Base-by-base conservation (phyloP, 2,888 invertebrate genomes). In the Adela reaumurella region DNA sequence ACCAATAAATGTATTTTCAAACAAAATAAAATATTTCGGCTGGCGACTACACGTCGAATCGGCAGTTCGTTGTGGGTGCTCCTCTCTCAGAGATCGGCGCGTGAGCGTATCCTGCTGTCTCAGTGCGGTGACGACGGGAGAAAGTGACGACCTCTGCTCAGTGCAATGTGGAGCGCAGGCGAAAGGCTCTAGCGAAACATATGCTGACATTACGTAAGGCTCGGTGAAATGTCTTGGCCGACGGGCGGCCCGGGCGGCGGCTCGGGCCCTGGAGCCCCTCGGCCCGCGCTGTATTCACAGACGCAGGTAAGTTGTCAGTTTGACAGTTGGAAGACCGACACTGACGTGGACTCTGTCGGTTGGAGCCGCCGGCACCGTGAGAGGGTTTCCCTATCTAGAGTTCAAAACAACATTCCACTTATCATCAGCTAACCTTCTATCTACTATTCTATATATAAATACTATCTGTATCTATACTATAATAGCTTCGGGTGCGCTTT, bases 201-300 rank as follows among this genome's bases (percentile, higher is more conserved):
- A 50, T 53, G 62, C 67, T 65, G 68, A 73, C 73, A 78, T 79
- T 78, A 78, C 74, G 70, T 78, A 78, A 79, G 69, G 59, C 59
- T 67, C 68, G 62, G 55, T 57, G 63, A 59, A 57, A 80, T 80
- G 79, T 79, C 79, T 64, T 80, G 79, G 79, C 64, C 62, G 57
- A 64, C 57, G 58, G 63, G n/a, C n/a, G 52, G 58, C 46, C 50
- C 44, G 54, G 62, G 52, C 57, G 63, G 53, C 74, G 66, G 50
- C 67, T n/a, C n/a, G n/a, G n/a, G n/a, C n/a, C n/a, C n/a, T n/a
- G 63, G 55, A 68, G 64, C 62, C 57, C 62, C 47, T 46, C 49
- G 17, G 3, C 46, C 19, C 49, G 17, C 28, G 42, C 17, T 48
- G 53, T 70, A 65, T 62, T 57, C 59, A 56, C 62, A 68, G 50